Evolutionary conservation across 2,797 vertebrate species (phyloP).

Genomic region (Pseudochirops corinnae): DNA sequence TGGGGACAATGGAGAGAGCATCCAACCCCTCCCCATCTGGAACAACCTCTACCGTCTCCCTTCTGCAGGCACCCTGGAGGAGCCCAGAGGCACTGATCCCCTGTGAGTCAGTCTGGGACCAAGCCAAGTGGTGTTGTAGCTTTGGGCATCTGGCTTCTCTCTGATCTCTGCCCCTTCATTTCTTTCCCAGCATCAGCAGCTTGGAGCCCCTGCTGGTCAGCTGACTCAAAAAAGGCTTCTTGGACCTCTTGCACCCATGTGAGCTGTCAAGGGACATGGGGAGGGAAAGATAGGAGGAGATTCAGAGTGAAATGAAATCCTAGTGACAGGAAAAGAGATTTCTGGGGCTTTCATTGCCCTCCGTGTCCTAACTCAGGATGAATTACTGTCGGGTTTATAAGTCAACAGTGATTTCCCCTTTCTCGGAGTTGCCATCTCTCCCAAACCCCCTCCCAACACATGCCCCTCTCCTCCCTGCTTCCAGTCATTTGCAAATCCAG

Average conservation of each 20-base stretch:
- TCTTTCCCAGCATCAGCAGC: slow-evolving; percentile 36
- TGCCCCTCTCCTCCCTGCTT: slow-evolving; percentile 20
- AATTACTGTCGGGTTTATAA: slow-evolving; percentile 30
- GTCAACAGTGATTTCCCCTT: slow-evolving; percentile 1
- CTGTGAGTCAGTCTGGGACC: accelerated
- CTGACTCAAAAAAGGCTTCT: slow-evolving; percentile 27
- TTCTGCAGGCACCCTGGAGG: background rate
- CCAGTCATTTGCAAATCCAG: slow-evolving; percentile 8
- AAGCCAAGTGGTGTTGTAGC: background rate
- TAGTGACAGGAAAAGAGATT: slow-evolving; percentile 49
- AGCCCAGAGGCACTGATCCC: background rate
- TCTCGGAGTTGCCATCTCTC: background rate
- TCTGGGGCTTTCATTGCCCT: slow-evolving; percentile 8
- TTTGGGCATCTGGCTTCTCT: slow-evolving; percentile 37
- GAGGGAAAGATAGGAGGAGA: slow-evolving; percentile 19
- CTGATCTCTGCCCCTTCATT: slow-evolving; percentile 6
- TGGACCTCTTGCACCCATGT: background rate
- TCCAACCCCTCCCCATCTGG: background rate
- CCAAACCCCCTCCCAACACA: background rate
- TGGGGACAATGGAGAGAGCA: background rate
- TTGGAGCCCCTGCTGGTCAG: slow-evolving; percentile 52
- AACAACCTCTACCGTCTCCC: background rate
- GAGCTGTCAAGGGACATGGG: slow-evolving; percentile 23
- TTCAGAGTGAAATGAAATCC: slow-evolving; percentile 46
- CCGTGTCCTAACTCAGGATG: slow-evolving; percentile 1